These are phyloP conservation scores for Temnothorax curvispinosus DNA, from an alignment of 1,140 invertebrate genomes.

Conservation along the genomic window DNA sequence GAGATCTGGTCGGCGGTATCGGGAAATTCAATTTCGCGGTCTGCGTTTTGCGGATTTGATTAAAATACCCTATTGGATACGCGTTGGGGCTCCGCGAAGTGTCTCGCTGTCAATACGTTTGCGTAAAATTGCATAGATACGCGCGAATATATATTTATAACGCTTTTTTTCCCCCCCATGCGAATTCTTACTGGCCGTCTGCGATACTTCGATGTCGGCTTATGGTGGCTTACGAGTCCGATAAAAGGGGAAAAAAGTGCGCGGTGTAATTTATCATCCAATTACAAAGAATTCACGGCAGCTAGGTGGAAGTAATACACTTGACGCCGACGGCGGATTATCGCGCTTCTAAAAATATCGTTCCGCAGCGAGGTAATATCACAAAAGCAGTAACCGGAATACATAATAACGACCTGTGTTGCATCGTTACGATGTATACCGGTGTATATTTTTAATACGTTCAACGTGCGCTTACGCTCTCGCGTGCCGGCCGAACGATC, in stretches of 20 bases:
- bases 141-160: background rate
- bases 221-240: constrained; percentile 5
- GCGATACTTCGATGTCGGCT: background rate
- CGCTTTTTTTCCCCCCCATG: background rate
- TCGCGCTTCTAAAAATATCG: constrained; percentile 57
- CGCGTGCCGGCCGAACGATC: constrained; percentile 10
- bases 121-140: background rate
- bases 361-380: constrained; percentile 33
- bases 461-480: background rate
- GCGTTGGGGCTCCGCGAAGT: background rate
- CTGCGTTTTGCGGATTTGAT: constrained; percentile 66
- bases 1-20: constrained; percentile 37
- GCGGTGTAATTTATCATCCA: constrained; percentile 49
- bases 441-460: constrained; percentile 48
- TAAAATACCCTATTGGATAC: constrained; percentile 58
- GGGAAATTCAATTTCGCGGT: constrained; percentile 70
- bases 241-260: constrained; percentile 1
- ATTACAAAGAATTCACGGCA: constrained; percentile 51
- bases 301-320: constrained; percentile 57
- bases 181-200: constrained; percentile 8
- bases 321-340: constrained; percentile 53
- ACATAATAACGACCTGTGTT: constrained; percentile 49
- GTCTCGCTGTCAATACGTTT: constrained; percentile 21
- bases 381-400: constrained; percentile 53
- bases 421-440: constrained; percentile 23